Percentiles rank a stretch among this genome's conserved stretches.
Conservation (phyloP, 2,797 vertebrate genomes). For the Tympanoctomys barrerae region DNA sequence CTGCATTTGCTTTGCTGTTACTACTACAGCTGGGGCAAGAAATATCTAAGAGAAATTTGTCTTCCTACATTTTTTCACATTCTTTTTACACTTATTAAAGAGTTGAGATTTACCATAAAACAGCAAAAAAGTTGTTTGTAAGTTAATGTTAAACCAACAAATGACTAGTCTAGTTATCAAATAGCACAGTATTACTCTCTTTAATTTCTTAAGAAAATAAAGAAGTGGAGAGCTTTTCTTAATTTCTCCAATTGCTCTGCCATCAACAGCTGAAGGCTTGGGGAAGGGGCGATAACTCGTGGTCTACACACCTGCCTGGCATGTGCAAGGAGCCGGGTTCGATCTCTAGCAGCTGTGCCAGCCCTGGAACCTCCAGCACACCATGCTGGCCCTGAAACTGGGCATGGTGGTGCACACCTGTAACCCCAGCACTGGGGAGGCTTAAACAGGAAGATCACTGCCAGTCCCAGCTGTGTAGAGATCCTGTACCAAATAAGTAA, state of each 20-base stretch:
- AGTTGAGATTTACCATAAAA: background rate
- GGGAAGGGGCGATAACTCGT: too few species aligned
- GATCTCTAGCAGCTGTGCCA: too few species aligned
- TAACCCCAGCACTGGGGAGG: too few species aligned
- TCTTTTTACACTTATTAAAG: background rate
- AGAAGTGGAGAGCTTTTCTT: background rate
- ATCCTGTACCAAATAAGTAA: too few species aligned
- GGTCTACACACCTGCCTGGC: too few species aligned
- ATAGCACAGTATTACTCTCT: background rate
- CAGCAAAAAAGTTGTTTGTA: background rate
- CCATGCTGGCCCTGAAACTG: too few species aligned
- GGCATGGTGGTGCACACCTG: too few species aligned
- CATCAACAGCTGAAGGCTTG: slow-evolving; percentile 36
- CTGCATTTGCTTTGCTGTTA: background rate
- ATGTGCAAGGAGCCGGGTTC: too few species aligned
- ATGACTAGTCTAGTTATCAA: background rate
- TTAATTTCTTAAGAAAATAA: slow-evolving; percentile 2
- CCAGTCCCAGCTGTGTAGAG: too few species aligned
- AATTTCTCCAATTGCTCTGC: background rate
- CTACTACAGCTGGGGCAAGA: background rate
- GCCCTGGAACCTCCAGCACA: too few species aligned
- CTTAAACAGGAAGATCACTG: too few species aligned
- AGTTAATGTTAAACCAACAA: background rate
- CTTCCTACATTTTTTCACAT: background rate
- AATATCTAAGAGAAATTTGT: background rate